Base-by-base conservation (phyloP, 1,140 invertebrate species). In the Spodoptera litura region DNA sequence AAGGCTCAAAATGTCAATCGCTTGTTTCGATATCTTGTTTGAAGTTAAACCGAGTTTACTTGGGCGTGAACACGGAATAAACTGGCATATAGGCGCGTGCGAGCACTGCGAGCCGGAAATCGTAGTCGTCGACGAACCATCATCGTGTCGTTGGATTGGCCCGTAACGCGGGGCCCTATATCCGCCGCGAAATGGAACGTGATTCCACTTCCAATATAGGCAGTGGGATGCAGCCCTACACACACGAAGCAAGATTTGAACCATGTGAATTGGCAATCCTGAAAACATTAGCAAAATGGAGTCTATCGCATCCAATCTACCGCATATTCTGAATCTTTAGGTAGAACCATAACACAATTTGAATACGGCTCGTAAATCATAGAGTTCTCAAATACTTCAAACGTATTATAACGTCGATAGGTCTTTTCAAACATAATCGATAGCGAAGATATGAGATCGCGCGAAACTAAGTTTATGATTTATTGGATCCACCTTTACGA, bases 151-250 rank as follows among this genome's bases (percentile, higher is more conserved):
- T 83, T 86, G 87, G 87, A 92, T 89, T 84, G 88, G 87, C 85
- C 85, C 85, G 87, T 93, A 91, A 91, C 89, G 81, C 79, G 87
- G 83, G 76, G 81, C 87, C 89, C 84, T 89, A 91, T 92, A 92
- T 91, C 91, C 91, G 90, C 85, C 88, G 86, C 90, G 89, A 89
- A 93, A 93, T 93, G 88, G 87, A 89, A 91, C 88, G 90, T 91
- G 89, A 87, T 87, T 89, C 85, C 84, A 91, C 85, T 89, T 83
- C 85, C 83, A 83, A 88, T 86, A 83, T 72, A 72, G 38, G 38
- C 9, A 44, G 64, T 59, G 44, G 55, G 81, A 83, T 77, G 75
- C 77, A 58, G 27, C 44, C 73, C 72, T 72, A 59, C 66, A 49
- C 27, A 70, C 13, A 53, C 68, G 15, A 12, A 62, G 13, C 38